Base-by-base conservation (phyloP, 2,888 invertebrate genomes). In the Spisula solida region DNA sequence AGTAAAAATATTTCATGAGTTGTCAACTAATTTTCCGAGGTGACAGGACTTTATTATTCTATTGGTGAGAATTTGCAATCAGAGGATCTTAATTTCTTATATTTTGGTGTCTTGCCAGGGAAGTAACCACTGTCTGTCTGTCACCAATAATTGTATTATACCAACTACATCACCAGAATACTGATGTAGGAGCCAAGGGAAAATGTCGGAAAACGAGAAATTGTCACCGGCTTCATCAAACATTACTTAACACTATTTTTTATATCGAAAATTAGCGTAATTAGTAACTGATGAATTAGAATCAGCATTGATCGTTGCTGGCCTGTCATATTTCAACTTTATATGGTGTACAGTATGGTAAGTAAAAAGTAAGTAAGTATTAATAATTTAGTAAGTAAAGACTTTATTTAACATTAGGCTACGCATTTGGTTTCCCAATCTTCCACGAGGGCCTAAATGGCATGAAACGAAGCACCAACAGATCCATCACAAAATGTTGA, bases 81-180 rank as follows among this genome's bases (percentile, higher is more conserved):
- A 29, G 14, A 31, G 29, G 16, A 75, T 75, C 70, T 75, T 75
- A 34, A 31, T 31, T 34, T 75, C 75, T 31, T 14, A 31, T 31
- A 75, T 31, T 34, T 31, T 8, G 31, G 14, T 16, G 34, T 12
- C 34, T 75, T 16, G 31, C 34, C 29, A 31, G 18, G 34, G 34
- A 75, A 18, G 14, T 75, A 6, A n/a, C n/a, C 4, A 41, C 75
- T 75, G 75, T 75, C 75, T 75, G 31, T 31, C 34, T 75, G 75
- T 75, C 75, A 34, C 31, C 18, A 75, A 75, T 75, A 34, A 75
- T 75, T 75, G 31, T 31, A 75, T 75, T 75, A 75, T 75, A 31
- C 34, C 16, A 75, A 75, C 31, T 25, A 75, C n/a, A 75, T 31
- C 18, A 34, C 75, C 31, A 31, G 75, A 16, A 34, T 75, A 75